These are phyloP conservation scores for Fistularia commersonii DNA, from an alignment of 2,797 vertebrate species.

Conservation along the genomic window DNA sequence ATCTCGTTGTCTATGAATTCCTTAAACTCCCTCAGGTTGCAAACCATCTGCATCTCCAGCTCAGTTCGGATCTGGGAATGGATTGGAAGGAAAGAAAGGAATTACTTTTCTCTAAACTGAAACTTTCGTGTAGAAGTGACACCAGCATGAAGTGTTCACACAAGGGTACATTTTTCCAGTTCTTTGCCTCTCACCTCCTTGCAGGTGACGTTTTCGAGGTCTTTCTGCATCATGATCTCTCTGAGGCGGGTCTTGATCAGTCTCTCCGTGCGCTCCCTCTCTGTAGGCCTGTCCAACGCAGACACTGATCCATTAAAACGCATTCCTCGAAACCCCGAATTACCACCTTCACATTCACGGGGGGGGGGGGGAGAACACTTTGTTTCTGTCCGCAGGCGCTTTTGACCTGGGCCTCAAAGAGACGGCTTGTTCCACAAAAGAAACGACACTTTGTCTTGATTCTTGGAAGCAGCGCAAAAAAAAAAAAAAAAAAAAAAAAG, in stretches of 20 bases:
- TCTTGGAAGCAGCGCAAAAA: constrained; percentile 33
- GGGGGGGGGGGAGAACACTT: neutral
- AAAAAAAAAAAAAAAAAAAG: constrained; percentile 3
- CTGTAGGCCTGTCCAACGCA: constrained; percentile 83
- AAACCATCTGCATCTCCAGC: constrained; percentile 97
- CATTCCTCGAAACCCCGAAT: constrained; percentile 11
- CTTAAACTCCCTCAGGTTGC: constrained; percentile 94
- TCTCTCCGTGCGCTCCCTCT: constrained; percentile 90
- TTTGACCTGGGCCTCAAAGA: constrained; percentile 33
- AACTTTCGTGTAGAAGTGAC: neutral
- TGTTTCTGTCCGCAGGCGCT: constrained; percentile 18
- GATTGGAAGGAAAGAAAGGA: neutral
- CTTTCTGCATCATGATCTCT: constrained; percentile 99
- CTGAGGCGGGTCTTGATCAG: constrained; percentile 90
- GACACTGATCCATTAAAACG: constrained; percentile 23
- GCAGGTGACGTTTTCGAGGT: constrained; percentile 95
- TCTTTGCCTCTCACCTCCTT: constrained; percentile 83
- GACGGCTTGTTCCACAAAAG: constrained; percentile 40
- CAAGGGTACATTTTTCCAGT: no score
- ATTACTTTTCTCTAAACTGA: no score
- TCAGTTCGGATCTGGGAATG: constrained; percentile 89
- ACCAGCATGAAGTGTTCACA: no score
- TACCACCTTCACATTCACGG: constrained; percentile 17
- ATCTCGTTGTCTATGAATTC: constrained; percentile 99
- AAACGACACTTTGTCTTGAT: constrained; percentile 48